Conservation (phyloP, 2,113 vertebrate genomes). For the Geococcyx californianus region DNA sequence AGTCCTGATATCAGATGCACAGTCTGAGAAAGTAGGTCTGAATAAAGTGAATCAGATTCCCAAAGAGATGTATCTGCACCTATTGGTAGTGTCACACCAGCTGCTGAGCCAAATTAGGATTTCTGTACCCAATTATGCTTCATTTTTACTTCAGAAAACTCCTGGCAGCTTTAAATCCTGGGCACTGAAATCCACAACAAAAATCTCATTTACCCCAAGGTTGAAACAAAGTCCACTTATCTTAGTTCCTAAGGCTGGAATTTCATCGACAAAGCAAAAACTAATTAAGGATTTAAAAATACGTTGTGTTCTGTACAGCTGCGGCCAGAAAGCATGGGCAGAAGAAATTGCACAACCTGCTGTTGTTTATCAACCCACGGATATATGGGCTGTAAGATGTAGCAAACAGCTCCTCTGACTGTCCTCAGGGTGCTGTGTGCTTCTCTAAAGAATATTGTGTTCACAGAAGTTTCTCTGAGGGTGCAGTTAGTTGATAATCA, state of each 20-base stretch:
- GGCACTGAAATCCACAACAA: neutral
- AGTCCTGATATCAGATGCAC: accelerated
- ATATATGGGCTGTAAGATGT: neutral
- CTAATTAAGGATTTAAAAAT: neutral
- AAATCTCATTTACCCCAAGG: neutral
- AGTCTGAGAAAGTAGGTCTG: neutral
- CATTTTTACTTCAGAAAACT: neutral
- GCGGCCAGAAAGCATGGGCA: neutral
- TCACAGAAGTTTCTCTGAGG: neutral
- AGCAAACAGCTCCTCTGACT: neutral
- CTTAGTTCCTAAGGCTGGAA: neutral
- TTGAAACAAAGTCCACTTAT: neutral
- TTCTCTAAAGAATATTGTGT: neutral
- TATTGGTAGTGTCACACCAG: neutral
- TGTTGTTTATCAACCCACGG: neutral
- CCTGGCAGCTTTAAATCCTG: neutral
- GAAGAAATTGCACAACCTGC: neutral
- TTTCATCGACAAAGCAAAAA: neutral
- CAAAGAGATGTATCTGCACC: neutral
- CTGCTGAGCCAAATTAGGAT: neutral
- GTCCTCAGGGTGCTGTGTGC: neutral
- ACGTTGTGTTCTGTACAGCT: neutral
- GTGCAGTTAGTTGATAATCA: neutral
- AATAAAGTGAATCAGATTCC: neutral
- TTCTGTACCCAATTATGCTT: neutral